These are phyloP conservation scores for Gnathonemus longibarbis DNA, from an alignment of 2,113 vertebrate species.

Conservation along the genomic window DNA sequence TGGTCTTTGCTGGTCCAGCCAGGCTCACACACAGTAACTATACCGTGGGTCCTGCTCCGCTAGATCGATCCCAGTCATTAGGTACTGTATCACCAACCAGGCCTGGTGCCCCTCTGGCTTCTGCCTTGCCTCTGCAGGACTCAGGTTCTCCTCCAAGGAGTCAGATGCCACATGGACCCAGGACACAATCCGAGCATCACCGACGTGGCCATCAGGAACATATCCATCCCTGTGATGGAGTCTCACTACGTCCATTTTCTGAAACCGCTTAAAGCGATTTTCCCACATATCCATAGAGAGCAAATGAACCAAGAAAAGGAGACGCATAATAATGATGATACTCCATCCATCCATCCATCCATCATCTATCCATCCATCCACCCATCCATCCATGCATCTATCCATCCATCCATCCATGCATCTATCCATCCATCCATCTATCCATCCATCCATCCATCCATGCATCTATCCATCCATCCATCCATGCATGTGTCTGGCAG, in stretches of 20 bases:
- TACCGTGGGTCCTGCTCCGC: background rate
- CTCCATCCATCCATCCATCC: background rate
- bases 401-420: background rate
- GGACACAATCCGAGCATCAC: background rate
- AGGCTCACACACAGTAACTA: background rate
- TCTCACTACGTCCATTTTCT: background rate
- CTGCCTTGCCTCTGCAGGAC: background rate
- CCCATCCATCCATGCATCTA: no score
- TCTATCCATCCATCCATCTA: background rate
- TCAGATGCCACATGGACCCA: background rate
- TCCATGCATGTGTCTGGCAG: background rate
- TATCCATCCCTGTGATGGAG: background rate
- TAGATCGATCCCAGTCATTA: background rate
- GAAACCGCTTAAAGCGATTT: background rate
- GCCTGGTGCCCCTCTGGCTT: background rate
- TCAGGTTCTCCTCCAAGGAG: background rate
- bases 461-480: background rate
- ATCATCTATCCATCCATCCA: no score
- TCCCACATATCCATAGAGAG: background rate
- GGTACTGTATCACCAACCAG: background rate
- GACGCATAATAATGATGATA: background rate
- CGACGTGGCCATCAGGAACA: background rate
- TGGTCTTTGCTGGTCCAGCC: background rate
- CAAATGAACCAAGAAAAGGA: background rate
- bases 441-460: no score